Percentiles rank a stretch among this genome's conserved stretches.
phyloP scores from a whole-genome alignment of 2,113 vertebrate species.

The Misgurnus anguillicaudatus region DNA sequence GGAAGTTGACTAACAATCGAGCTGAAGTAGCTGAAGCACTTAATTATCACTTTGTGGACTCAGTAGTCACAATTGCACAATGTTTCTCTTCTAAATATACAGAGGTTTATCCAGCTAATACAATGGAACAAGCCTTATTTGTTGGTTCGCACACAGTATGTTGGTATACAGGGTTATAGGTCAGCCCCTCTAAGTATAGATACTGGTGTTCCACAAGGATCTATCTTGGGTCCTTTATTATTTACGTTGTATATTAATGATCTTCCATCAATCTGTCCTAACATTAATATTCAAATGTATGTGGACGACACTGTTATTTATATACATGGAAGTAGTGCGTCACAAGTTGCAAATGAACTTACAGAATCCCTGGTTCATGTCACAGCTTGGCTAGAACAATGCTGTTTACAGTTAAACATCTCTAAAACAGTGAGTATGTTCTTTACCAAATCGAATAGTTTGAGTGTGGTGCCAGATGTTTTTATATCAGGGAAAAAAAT shows the following conservation, averaged over 20 bases:
- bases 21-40: not conserved
- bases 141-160: not conserved
- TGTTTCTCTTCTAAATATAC: not conserved
- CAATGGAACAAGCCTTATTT: not conserved
- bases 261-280: not conserved
- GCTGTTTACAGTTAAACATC: not conserved
- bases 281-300: not conserved
- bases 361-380: not conserved
- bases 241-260: not conserved
- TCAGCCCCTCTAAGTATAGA: not conserved
- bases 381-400: not conserved
- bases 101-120: not conserved
- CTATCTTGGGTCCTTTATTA: not conserved
- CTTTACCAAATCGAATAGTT: not conserved
- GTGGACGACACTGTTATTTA: not conserved
- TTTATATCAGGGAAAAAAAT: not conserved
- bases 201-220: not conserved
- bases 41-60: not conserved
- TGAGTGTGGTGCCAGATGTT: not conserved
- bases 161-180: not conserved
- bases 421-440: not conserved
- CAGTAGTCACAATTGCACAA: not conserved
- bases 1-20: not conserved
- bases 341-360: not conserved
- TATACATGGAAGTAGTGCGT: not conserved